A percentile compares a stretch with the other conserved stretches of the same genome.
phyloP scores from a whole-genome alignment of 2,797 vertebrate genomes.

The Streptopelia turtur region DNA sequence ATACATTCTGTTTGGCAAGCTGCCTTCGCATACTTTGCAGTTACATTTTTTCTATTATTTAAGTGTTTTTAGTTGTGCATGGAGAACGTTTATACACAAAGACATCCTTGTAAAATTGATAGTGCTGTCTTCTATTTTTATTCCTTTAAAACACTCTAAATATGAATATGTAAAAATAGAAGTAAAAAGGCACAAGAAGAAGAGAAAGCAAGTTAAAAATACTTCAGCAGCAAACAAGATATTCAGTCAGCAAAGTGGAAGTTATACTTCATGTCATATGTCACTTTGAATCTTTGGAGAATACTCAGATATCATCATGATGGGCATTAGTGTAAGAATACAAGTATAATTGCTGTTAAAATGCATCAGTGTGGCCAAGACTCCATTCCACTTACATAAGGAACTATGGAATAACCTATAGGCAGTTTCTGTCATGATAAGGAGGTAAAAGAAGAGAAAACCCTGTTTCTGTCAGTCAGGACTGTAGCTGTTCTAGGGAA shows the following conservation, averaged over 20 bases:
- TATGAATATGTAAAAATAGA: slow-evolving; percentile 15
- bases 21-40: slow-evolving; percentile 24
- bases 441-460: background rate
- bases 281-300: slow-evolving; percentile 1
- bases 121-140: slow-evolving; percentile 31
- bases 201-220: slow-evolving; percentile 23
- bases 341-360: background rate
- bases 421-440: background rate
- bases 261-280: background rate
- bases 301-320: background rate
- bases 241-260: slow-evolving; percentile 12
- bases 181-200: background rate
- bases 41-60: background rate
- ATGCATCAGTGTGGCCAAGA: background rate
- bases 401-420: background rate
- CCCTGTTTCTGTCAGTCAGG: background rate
- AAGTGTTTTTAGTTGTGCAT: slow-evolving; percentile 20
- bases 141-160: slow-evolving; percentile 47
- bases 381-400: background rate
- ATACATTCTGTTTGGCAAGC: background rate
- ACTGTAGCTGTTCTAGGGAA: background rate
- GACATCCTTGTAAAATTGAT: slow-evolving; percentile 34
- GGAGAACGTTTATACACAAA: slow-evolving; percentile 30
- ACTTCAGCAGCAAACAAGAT: background rate
- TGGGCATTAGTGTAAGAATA: background rate